Conservation (phyloP, 2,888 invertebrate genomes). For the Synergus itoensis region DNA sequence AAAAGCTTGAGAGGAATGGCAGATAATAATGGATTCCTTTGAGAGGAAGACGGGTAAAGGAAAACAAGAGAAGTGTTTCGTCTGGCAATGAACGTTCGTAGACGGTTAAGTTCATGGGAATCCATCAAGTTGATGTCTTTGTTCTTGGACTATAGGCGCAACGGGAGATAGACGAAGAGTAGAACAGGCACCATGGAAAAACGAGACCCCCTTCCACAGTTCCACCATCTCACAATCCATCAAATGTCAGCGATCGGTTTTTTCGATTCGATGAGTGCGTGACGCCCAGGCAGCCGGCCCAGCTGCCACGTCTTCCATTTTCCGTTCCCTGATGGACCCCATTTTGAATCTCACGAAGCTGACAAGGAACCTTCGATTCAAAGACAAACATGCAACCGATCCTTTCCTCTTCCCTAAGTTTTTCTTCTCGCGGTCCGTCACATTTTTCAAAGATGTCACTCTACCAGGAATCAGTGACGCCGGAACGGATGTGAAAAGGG, state of each 20-base stretch:
- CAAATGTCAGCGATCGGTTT: conserved; percentile 76
- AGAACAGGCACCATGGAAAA: conserved; percentile 62
- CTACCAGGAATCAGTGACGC: conserved; percentile 28
- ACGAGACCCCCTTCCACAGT: conserved; percentile 49
- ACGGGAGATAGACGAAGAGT: conserved; percentile 55
- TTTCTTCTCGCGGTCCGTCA: conserved; percentile 46
- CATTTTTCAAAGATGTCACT: conserved; percentile 51
- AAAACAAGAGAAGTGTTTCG: conserved; percentile 66
- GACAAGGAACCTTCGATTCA: conserved; percentile 64
- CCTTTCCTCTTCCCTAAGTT: conserved; percentile 45
- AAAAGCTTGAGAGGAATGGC: conserved; percentile 43
- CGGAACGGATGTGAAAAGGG: conserved; percentile 44
- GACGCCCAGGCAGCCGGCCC: conserved; percentile 60
- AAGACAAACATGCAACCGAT: conserved; percentile 58
- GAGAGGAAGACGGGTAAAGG: conserved; percentile 58
- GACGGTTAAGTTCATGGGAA: conserved; percentile 62
- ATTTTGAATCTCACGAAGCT: conserved; percentile 65
- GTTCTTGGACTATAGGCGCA: conserved; percentile 69
- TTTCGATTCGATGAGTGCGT: conserved; percentile 64
- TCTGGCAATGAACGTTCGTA: conserved; percentile 65
- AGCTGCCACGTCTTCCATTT: conserved; percentile 66
- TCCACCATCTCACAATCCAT: conserved; percentile 68
- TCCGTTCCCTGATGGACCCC: conserved; percentile 63
- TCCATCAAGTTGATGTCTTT: conserved; percentile 77
- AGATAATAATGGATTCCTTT: conserved; percentile 56